Conservation (phyloP, 2,888 invertebrate genomes). For the Xanthorhoe spadicearia region DNA sequence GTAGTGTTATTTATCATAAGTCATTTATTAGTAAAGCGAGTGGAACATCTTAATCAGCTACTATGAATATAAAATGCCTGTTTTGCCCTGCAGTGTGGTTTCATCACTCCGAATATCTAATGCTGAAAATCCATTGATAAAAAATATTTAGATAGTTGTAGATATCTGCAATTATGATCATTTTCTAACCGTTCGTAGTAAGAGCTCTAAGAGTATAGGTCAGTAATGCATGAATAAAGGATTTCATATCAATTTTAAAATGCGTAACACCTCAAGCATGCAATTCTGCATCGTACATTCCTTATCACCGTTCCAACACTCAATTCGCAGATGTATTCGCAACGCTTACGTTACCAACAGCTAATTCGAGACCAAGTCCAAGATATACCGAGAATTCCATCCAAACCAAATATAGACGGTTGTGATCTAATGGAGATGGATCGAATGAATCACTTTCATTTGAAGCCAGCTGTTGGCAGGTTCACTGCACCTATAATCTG, state of each 20-base stretch:
- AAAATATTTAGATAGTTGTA: too few relatives aligned
- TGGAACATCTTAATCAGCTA: too few relatives aligned
- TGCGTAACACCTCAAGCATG: not conserved
- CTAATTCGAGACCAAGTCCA: conserved; percentile 26
- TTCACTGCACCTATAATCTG: conserved; percentile 63
- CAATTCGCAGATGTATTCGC: conserved; percentile 15
- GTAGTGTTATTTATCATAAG: too few relatives aligned
- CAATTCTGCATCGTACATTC: not conserved
- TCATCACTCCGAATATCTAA: too few relatives aligned
- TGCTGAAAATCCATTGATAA: too few relatives aligned
- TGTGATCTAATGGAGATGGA: conserved; percentile 46
- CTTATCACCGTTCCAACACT: conserved; percentile 9
- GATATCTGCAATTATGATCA: too few relatives aligned
- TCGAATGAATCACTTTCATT: conserved; percentile 60
- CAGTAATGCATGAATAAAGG: not conserved
- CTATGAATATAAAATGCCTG: too few relatives aligned
- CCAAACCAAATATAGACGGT: conserved; percentile 47
- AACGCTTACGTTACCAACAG: conserved; percentile 22
- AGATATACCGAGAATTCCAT: conserved; percentile 30
- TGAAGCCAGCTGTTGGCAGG: conserved; percentile 62
- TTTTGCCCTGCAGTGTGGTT: too few relatives aligned
- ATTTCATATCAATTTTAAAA: not conserved
- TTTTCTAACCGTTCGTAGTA: too few relatives aligned
- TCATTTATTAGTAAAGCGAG: too few relatives aligned
- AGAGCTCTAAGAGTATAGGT: too few relatives aligned